Conservation (phyloP, 2,888 invertebrate genomes). For the Drosophila infuscata region DNA sequence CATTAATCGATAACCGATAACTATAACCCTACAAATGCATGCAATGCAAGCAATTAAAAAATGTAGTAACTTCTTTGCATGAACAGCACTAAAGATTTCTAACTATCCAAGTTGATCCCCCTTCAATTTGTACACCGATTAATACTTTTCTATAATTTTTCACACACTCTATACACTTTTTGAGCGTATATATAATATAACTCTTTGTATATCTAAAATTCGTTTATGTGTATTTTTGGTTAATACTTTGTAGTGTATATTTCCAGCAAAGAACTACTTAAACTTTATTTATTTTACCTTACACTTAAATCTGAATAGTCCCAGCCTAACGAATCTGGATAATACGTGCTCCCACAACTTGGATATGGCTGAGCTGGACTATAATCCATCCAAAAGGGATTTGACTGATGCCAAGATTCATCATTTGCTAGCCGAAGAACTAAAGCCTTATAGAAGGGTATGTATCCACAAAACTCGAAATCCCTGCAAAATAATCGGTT, state of each 20-base stretch:
- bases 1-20: slow-evolving; percentile 25
- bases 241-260: slow-evolving; percentile 20
- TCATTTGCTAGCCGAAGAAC: slow-evolving; percentile 94
- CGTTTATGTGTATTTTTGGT: slow-evolving; percentile 78
- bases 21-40: slow-evolving; percentile 47
- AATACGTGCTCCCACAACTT: slow-evolving; percentile 93
- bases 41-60: slow-evolving; percentile 40
- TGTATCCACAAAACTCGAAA: slow-evolving; percentile 78
- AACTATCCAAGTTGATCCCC: slow-evolving; percentile 25
- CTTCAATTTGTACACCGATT: slow-evolving; percentile 33
- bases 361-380: slow-evolving; percentile 96
- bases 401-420: slow-evolving; percentile 97
- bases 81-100: slow-evolving; percentile 41
- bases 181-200: slow-evolving; percentile 6
- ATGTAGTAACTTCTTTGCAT: slow-evolving; percentile 42
- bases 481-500: slow-evolving; percentile 48
- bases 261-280: neutral
- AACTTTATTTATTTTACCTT: slow-evolving; percentile 5
- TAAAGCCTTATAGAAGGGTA: slow-evolving; percentile 95
- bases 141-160: slow-evolving; percentile 28
- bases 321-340: slow-evolving; percentile 94
- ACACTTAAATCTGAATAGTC: slow-evolving; percentile 85
- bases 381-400: slow-evolving; percentile 96
- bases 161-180: slow-evolving; percentile 7
- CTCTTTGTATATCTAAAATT: slow-evolving; percentile 80